Conservation (phyloP, 2,888 invertebrate genomes). For the Zeuzera pyrina region DNA sequence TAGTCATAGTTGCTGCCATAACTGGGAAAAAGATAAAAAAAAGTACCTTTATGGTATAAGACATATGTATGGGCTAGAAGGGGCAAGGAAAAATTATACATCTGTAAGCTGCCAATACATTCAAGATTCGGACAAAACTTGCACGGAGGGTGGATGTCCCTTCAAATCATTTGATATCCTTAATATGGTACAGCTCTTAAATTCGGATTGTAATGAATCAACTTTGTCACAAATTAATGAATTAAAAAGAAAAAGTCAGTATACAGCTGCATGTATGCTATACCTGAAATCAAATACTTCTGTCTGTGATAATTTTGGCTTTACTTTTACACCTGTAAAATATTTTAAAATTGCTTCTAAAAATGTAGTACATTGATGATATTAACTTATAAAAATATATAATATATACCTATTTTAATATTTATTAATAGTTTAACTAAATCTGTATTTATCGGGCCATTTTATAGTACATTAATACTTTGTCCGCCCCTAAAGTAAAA, state of each 20-base stretch:
- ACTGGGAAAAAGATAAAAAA: slow-evolving; percentile 75
- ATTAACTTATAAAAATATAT: neutral
- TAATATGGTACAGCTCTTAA: slow-evolving; percentile 45
- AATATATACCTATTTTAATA: neutral
- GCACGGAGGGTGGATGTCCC: slow-evolving; percentile 76
- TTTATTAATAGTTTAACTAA: too few species aligned
- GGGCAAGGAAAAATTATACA: slow-evolving; percentile 74
- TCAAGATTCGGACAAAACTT: slow-evolving; percentile 64
- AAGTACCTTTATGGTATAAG: slow-evolving; percentile 78
- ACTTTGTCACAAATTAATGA: slow-evolving; percentile 38
- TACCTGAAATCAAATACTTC: slow-evolving; percentile 23
- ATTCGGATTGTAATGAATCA: slow-evolving; percentile 20
- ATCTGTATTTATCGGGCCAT: too few species aligned
- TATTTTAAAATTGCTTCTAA: slow-evolving; percentile 34
- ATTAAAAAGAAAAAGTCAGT: slow-evolving; percentile 30
- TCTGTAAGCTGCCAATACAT: slow-evolving; percentile 74
- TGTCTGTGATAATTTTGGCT: slow-evolving; percentile 35
- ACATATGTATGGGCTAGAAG: slow-evolving; percentile 82
- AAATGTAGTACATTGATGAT: neutral
- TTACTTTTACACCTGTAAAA: slow-evolving; percentile 56
- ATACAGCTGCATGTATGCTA: slow-evolving; percentile 40
- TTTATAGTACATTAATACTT: too few species aligned
- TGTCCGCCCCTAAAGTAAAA: too few species aligned
- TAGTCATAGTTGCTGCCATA: slow-evolving; percentile 71
- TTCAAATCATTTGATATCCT: slow-evolving; percentile 71